Evolutionary conservation across 2,888 invertebrate species (phyloP).

Genomic region (Drosophila dives): DNA sequence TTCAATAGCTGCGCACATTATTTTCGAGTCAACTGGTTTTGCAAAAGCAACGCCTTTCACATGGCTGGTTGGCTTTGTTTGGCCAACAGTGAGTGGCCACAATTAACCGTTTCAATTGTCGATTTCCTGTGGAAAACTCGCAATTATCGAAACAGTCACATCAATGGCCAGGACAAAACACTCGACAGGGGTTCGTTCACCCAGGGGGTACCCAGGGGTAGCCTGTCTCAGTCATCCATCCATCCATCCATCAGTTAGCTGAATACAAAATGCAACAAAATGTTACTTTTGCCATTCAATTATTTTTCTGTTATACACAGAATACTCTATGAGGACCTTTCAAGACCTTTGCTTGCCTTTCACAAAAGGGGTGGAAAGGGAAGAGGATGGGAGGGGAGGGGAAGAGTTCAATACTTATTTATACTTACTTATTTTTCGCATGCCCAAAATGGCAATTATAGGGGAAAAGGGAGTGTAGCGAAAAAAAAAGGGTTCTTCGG

Average conservation of each 20-base stretch:
- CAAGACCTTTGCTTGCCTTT: constrained; percentile 28
- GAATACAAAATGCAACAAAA: constrained; percentile 60
- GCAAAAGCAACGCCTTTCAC: constrained; percentile 3
- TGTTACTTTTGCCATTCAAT: constrained; percentile 63
- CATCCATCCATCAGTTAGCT: constrained; percentile 36
- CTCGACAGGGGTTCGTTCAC: constrained; percentile 18
- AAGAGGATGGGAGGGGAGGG: not conserved
- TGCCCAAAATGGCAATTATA: constrained; percentile 51
- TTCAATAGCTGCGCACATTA: not conserved
- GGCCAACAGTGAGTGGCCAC: constrained; percentile 44
- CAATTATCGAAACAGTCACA: constrained; percentile 45
- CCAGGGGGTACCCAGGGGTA: not conserved
- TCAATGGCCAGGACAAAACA: constrained; percentile 28
- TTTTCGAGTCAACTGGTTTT: not conserved
- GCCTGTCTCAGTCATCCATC: constrained; percentile 7
- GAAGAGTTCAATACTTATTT: constrained; percentile 29
- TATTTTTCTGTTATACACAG: constrained; percentile 31
- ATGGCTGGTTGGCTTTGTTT: constrained; percentile 35
- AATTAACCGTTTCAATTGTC: constrained; percentile 59
- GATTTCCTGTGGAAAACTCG: constrained; percentile 44
- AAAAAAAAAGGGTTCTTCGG: constrained; percentile 58
- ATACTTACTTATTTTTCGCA: constrained; percentile 25
- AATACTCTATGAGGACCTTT: constrained; percentile 27
- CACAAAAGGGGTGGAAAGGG: constrained; percentile 18
- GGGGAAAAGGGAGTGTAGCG: constrained; percentile 23